phyloP scores from a whole-genome alignment of 2,113 vertebrate genomes.

The Serilophus lunatus region DNA sequence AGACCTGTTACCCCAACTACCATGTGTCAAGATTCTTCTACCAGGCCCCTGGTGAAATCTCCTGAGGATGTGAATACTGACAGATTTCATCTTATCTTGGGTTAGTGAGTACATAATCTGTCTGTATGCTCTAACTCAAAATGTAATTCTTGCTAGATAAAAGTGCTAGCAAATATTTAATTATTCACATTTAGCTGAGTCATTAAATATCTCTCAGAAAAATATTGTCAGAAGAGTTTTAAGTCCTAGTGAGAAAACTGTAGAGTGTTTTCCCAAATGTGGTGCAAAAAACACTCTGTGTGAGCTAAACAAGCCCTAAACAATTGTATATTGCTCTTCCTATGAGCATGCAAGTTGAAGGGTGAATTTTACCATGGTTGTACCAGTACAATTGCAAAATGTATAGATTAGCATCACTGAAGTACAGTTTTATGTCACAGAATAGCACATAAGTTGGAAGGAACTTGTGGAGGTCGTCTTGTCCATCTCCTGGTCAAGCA shows the following conservation, averaged over 20 bases:
- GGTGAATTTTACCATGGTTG: neutral
- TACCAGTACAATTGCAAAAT: neutral
- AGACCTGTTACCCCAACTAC: conserved; percentile 92
- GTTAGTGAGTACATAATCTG: conserved; percentile 61
- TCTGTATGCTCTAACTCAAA: neutral
- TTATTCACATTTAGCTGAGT: neutral
- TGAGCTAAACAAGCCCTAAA: neutral
- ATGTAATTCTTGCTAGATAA: neutral
- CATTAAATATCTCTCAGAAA: neutral
- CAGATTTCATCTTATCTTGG: conserved; percentile 88
- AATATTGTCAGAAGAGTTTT: neutral
- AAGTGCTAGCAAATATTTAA: neutral
- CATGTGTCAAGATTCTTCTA: conserved; percentile 83
- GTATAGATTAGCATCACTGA: neutral
- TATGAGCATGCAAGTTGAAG: neutral
- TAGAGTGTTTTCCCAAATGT: neutral
- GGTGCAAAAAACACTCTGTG: neutral
- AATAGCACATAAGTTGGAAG: neutral
- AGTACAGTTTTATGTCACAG: neutral
- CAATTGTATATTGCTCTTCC: neutral
- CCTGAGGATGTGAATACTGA: conserved; percentile 89
- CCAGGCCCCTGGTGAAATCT: conserved; percentile 78
- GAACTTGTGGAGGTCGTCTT: neutral
- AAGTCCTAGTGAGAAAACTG: neutral
- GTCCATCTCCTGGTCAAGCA: neutral